Base-by-base conservation (phyloP, 1,140 invertebrate species). In the Arctopsyche grandis region DNA sequence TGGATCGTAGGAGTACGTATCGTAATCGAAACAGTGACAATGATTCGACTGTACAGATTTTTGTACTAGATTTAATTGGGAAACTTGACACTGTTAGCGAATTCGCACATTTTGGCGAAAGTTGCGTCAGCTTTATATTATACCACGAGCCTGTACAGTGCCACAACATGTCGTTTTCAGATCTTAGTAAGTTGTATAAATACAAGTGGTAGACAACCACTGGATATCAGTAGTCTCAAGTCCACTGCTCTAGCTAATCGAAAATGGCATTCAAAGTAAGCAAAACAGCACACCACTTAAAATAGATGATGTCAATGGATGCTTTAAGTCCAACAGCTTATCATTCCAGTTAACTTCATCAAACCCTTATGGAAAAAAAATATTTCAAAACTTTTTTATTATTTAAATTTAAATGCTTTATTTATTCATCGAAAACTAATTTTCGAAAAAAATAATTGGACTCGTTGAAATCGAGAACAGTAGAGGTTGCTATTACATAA, bases 211-310 rank as follows among this genome's bases (percentile, higher is more conserved):
- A 12, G 48, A 5, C 10, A 12, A 52, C 48, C 10, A 52, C 10
- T 16, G 48, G 48, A 5, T 52, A 52, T 52, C 48, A 52, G 48
- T 52, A 5, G 10, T 52, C 29, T 4, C 29, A 38, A 52, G 16
- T 52, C 48, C 3, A 52, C 48, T 52, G 10, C 10, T 12, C 48
- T 1, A 52, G 16, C 16, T 5, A 52, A 52, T 5, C 48, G n/a
- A 52, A 12, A 3, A 52, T 52, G 48, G 48, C 48, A 52, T 52
- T 52, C 48, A 52, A 52, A 52, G 48, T 52, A 52, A 52, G 48
- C 10, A 12, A 38, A 38, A 38, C n/a, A 3, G 1, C 48, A 52
- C 48, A n/a, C 48, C 48, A 1, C 44, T 7, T 46, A n/a, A n/a
- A n/a, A n/a, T n/a, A n/a, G n/a, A n/a, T n/a, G n/a, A n/a, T n/a